These are phyloP conservation scores for Neomonachus schauinslandi DNA, from an alignment of 2,113 vertebrate species.

Conservation along the genomic window DNA sequence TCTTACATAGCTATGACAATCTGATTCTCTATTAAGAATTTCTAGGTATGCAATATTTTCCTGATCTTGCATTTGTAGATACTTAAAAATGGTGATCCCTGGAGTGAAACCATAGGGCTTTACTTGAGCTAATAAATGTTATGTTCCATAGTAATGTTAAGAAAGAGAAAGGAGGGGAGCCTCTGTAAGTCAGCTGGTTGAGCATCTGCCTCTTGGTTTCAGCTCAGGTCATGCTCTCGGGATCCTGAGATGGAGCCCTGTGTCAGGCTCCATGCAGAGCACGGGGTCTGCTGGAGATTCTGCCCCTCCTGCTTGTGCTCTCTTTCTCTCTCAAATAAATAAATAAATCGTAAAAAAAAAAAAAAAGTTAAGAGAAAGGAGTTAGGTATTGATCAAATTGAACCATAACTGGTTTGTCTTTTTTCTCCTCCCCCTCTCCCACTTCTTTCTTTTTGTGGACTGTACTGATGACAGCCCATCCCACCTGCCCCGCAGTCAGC, in stretches of 20 bases:
- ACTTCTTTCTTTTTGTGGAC: not conserved
- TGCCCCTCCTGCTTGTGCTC: not conserved
- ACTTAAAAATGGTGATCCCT: not conserved
- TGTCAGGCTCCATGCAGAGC: not conserved
- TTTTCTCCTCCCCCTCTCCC: not conserved
- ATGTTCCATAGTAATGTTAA: not conserved
- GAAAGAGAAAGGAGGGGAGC: not conserved
- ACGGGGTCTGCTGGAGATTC: not conserved
- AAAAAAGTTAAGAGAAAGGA: not conserved
- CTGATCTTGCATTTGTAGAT: not conserved
- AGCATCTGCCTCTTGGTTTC: not conserved
- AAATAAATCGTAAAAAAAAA: not conserved
- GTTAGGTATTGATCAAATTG: not conserved
- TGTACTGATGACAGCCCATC: not conserved
- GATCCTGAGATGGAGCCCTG: not conserved
- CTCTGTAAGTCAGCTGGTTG: not conserved
- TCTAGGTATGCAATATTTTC: not conserved
- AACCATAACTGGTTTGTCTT: conserved; percentile 12
- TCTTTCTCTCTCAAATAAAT: not conserved
- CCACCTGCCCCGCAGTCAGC: not conserved
- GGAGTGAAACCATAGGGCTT: not conserved
- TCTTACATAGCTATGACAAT: not conserved
- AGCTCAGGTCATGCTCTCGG: not conserved
- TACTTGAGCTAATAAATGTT: not conserved
- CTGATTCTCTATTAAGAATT: conserved; percentile 24